Evolutionary conservation across 1,140 invertebrate genomes (phyloP), one percentile per base, ranked within the genome.

Genomic region (Ericerus pela): DNA sequence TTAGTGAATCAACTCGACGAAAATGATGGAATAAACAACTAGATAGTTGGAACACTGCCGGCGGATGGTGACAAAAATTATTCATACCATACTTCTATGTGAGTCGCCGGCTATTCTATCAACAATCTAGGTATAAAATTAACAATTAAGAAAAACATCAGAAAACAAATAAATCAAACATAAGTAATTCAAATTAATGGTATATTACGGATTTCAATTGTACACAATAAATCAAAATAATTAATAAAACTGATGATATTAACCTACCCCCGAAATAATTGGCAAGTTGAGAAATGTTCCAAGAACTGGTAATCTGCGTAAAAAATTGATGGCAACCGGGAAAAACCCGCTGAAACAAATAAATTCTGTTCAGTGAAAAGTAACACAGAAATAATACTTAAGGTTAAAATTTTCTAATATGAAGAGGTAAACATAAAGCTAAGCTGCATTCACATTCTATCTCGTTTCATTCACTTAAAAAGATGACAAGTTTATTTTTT

Each of bases 241-340:
- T n/a, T n/a, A n/a, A n/a, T n/a, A n/a, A n/a, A n/a, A n/a, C n/a
- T n/a, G n/a, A n/a, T n/a, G n/a, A n/a, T n/a, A n/a, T 11, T 20
- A 63, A 68, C 67, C 59, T 69, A 74, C 72, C 63, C 69, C 63
- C 68, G 78, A 75, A 53, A 88, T 79, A 37, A 84, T 78, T 51
- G 85, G 84, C 65, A 87, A 71, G 67, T 80, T 85, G 36, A 88
- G 70, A 47, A 88, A 59, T 18, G 79, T 80, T 30, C 84, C 84
- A 30, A 88, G 64, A 27, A 87, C 68, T 56, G 85, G 84, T 51
- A 88, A 76, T 66, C 84, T 78, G 61, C 85, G 75, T 30, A 94
- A 71, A 69, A 91, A 93, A 65, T 90, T 89, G 28, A 92, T 75
- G n/a, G 83, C 84, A 51, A 91, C 88, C 53, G 90, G 89, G 64